Evolutionary conservation across 1,140 invertebrate genomes (phyloP).

Genomic region (Vanessa atalanta): DNA sequence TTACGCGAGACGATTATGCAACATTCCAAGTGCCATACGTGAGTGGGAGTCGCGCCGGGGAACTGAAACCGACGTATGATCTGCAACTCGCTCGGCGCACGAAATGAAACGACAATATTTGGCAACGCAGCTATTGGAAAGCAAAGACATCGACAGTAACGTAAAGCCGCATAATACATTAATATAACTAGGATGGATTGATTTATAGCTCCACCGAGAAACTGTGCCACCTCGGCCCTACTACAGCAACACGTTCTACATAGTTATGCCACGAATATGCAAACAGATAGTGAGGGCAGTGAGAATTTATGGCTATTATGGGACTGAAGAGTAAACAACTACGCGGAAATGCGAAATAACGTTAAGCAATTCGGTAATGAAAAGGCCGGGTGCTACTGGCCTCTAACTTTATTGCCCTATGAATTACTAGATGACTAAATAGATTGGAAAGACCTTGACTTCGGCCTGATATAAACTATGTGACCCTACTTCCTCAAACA

Average conservation of each 20-base stretch:
- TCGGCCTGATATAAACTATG: slow-evolving; percentile 72
- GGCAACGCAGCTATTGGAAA: slow-evolving; percentile 65
- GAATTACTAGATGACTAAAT: slow-evolving; percentile 70
- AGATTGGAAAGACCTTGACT: slow-evolving; percentile 75
- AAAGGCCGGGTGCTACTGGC: slow-evolving; percentile 50
- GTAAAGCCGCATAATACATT: slow-evolving; percentile 59
- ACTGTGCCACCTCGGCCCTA: slow-evolving; percentile 73
- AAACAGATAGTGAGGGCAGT: slow-evolving; percentile 47
- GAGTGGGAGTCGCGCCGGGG: slow-evolving; percentile 44
- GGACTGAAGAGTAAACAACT: slow-evolving; percentile 22
- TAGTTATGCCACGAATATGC: slow-evolving; percentile 70
- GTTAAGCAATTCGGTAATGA: slow-evolving; percentile 49
- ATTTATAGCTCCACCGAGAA: slow-evolving; percentile 74
- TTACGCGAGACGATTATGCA: slow-evolving; percentile 64
- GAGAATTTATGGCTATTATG: slow-evolving; percentile 15
- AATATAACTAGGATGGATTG: slow-evolving; percentile 74
- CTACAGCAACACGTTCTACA: slow-evolving; percentile 62
- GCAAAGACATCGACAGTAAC: slow-evolving; percentile 57
- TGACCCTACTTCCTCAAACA: slow-evolving; percentile 73
- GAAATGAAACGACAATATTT: slow-evolving; percentile 53
- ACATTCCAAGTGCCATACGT: slow-evolving; percentile 52
- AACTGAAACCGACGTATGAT: slow-evolving; percentile 49
- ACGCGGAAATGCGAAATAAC: slow-evolving; percentile 39
- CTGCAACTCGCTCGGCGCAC: slow-evolving; percentile 41
- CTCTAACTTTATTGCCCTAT: slow-evolving; percentile 70